Percentiles rank a stretch among this genome's conserved stretches.
phyloP scores from a whole-genome alignment of 2,113 vertebrate genomes.

The Galeopterus variegatus region DNA sequence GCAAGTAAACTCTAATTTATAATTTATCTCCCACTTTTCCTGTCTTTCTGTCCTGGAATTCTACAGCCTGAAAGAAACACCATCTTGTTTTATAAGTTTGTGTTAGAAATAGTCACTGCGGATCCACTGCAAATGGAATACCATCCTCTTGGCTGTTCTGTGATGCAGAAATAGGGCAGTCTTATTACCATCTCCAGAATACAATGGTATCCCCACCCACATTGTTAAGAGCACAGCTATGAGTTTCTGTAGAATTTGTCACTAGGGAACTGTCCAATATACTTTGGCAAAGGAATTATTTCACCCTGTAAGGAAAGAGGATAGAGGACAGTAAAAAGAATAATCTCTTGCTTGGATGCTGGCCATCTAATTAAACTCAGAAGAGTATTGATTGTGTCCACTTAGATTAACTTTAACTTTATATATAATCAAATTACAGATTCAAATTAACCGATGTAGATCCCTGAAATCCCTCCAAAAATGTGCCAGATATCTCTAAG shows the following conservation, averaged over 20 bases:
- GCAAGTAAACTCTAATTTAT: conserved; percentile 65
- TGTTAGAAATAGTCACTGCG: conserved; percentile 1
- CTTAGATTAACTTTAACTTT: conserved; percentile 77
- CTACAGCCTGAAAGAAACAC: conserved; percentile 44
- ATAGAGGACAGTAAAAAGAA: conserved; percentile 55
- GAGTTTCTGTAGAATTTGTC: conserved; percentile 60
- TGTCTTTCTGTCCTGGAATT: conserved; percentile 55
- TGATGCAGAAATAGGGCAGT: neutral
- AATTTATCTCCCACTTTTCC: conserved; percentile 43
- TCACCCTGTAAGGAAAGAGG: conserved; percentile 65
- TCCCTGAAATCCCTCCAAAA: conserved; percentile 61
- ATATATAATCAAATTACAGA: conserved; percentile 74
- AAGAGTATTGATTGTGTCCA: conserved; percentile 76
- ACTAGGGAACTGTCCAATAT: conserved; percentile 67
- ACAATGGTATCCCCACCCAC: neutral
- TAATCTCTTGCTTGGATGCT: conserved; percentile 67
- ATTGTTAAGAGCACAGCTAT: neutral
- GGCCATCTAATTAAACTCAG: conserved; percentile 77
- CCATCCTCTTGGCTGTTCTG: neutral
- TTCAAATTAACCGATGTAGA: conserved; percentile 62
- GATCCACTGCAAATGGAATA: neutral
- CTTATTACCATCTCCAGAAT: neutral
- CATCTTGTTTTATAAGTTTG: conserved; percentile 6
- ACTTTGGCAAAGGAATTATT: conserved; percentile 68
- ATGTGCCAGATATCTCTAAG: conserved; percentile 53